A percentile compares a stretch with the other conserved stretches of the same genome.
Conservation (phyloP, 2,888 invertebrate species). For the Xestoiulus laeticollis region DNA sequence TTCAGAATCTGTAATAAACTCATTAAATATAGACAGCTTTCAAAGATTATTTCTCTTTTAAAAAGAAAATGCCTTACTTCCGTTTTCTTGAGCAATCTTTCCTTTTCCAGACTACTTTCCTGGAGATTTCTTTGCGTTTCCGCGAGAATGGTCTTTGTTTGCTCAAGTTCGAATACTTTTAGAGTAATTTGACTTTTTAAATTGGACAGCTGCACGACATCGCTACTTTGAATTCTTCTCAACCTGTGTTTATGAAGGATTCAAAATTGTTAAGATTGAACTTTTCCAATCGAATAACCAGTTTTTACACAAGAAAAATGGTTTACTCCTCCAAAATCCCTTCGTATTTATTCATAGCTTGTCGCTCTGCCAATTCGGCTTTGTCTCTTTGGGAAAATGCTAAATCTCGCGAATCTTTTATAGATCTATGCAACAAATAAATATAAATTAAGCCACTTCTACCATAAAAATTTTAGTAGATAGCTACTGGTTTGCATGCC, state of each 20-base stretch:
- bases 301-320: neutral
- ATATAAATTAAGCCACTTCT: neutral
- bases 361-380: slow-evolving; percentile 45
- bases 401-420: slow-evolving; percentile 53
- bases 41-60: too few species aligned
- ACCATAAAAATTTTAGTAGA: neutral
- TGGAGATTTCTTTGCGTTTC: slow-evolving; percentile 62
- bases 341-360: slow-evolving; percentile 52
- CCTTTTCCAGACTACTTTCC: slow-evolving; percentile 62
- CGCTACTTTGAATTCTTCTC: slow-evolving; percentile 61
- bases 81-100: slow-evolving; percentile 63
- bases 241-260: slow-evolving; percentile 58
- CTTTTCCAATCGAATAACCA: neutral
- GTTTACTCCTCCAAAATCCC: slow-evolving; percentile 50
- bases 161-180: slow-evolving; percentile 63
- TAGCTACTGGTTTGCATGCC: slow-evolving; percentile 44
- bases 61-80: slow-evolving; percentile 61
- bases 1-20: slow-evolving; percentile 60
- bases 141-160: slow-evolving; percentile 62
- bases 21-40: neutral
- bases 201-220: slow-evolving; percentile 61
- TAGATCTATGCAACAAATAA: slow-evolving; percentile 44
- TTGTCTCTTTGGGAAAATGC: slow-evolving; percentile 52
- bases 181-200: slow-evolving; percentile 63
- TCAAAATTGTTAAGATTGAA: neutral